Evolutionary conservation across 1,140 invertebrate species (phyloP).

Genomic region (Delia radicum): DNA sequence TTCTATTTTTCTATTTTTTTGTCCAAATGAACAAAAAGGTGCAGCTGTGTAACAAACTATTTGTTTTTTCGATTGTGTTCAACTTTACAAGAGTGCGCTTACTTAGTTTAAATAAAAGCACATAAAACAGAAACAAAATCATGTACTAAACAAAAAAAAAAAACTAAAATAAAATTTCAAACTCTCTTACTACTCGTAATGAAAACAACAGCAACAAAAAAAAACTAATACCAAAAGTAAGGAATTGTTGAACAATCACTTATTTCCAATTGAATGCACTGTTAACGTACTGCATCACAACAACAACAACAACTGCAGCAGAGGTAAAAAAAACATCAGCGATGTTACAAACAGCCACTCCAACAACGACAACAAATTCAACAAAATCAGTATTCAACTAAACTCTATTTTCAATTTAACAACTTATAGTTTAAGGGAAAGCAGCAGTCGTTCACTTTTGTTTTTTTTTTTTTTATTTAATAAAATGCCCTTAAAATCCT

Average conservation of each 20-base stretch:
- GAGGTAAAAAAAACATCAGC: not conserved
- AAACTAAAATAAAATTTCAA: not conserved
- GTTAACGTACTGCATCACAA: slow-evolving; percentile 4
- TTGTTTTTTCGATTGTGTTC: not conserved
- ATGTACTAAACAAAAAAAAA: not conserved
- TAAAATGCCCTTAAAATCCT: too few relatives aligned
- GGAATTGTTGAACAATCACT: slow-evolving; percentile 18
- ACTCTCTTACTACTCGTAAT: not conserved
- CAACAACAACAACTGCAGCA: not conserved
- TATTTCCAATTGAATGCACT: slow-evolving; percentile 20
- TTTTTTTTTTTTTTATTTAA: not conserved
- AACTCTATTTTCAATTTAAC: not conserved
- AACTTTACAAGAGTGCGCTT: not conserved
- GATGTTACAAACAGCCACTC: too few relatives aligned
- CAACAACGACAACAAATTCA: not conserved
- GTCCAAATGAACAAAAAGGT: not conserved
- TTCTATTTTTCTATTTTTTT: not conserved
- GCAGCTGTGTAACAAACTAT: slow-evolving; percentile 14
- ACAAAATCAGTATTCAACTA: not conserved
- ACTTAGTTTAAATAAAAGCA: slow-evolving; percentile 4
- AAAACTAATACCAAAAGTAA: slow-evolving; percentile 5
- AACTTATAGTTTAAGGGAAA: not conserved
- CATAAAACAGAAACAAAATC: not conserved
- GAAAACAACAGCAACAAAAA: not conserved
- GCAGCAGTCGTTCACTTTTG: not conserved